Percentiles rank a stretch among this genome's conserved stretches.
These are phyloP conservation scores for Petrolisthes manimaculis DNA, from an alignment of 2,888 invertebrate genomes.

Conservation along the genomic window DNA sequence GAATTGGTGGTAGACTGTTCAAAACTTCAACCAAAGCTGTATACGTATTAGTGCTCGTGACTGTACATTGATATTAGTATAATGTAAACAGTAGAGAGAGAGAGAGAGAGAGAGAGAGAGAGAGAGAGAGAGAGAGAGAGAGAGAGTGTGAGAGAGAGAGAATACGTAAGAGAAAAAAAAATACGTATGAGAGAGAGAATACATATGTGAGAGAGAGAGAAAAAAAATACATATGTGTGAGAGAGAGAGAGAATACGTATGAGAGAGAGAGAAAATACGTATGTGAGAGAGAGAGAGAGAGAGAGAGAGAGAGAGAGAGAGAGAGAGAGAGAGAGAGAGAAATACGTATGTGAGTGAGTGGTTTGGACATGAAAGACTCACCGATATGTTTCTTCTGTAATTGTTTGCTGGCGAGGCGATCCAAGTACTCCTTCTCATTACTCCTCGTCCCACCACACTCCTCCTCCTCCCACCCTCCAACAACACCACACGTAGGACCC, in stretches of 20 bases:
- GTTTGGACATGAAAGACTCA: neutral
- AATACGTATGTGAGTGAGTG: neutral
- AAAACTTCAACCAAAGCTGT: too few relatives aligned
- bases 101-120: slow-evolving; percentile 3
- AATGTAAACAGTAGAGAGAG: too few relatives aligned
- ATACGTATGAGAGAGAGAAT: neutral
- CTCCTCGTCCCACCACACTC: too few relatives aligned
- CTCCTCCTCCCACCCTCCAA: too few relatives aligned
- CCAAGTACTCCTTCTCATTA: too few relatives aligned
- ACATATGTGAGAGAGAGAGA: neutral
- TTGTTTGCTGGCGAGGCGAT: too few relatives aligned
- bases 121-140: neutral
- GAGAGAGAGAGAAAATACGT: neutral
- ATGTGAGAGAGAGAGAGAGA: neutral
- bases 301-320: neutral
- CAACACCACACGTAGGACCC: too few relatives aligned
- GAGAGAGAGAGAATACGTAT: neutral
- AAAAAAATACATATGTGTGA: too few relatives aligned
- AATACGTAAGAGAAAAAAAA: neutral
- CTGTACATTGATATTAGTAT: too few relatives aligned
- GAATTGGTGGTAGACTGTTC: too few relatives aligned
- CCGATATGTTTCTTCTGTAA: too few relatives aligned
- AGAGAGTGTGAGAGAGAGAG: neutral
- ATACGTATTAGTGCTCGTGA: too few relatives aligned
- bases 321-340: neutral